phyloP scores from a whole-genome alignment of 2,113 vertebrate genomes.

The Hassar affinis region DNA sequence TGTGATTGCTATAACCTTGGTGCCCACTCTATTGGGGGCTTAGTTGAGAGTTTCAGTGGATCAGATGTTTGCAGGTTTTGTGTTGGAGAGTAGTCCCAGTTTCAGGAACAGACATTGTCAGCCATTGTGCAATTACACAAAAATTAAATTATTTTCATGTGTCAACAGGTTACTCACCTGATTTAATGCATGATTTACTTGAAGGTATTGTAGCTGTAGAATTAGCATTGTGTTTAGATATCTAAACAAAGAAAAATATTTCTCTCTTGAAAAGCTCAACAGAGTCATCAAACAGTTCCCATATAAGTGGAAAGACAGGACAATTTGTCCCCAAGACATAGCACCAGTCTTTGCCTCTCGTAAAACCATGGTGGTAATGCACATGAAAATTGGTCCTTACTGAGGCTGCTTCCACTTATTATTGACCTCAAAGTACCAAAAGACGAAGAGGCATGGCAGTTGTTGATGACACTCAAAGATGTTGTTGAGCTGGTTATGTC shows the following conservation, averaged over 20 bases:
- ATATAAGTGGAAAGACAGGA: constrained; percentile 22
- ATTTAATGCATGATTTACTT: constrained; percentile 4
- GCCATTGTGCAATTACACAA: background rate
- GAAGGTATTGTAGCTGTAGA: background rate
- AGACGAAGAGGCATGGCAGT: background rate
- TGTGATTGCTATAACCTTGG: no score
- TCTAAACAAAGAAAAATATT: constrained; percentile 4
- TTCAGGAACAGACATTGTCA: no score
- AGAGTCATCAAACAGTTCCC: background rate
- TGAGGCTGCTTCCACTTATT: background rate
- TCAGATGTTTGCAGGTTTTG: no score
- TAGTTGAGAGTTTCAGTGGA: no score
- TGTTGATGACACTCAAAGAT: background rate
- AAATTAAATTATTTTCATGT: constrained; percentile 9
- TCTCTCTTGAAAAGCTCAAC: constrained; percentile 14
- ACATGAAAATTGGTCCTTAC: background rate
- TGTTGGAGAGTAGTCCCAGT: no score
- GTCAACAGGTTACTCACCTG: background rate
- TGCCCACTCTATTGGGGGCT: no score
- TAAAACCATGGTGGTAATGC: background rate
- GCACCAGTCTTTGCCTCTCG: no score
- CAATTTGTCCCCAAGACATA: background rate
- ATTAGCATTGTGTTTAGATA: constrained; percentile 17
- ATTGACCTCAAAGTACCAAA: background rate
- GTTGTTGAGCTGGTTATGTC: constrained; percentile 9